phyloP scores from a whole-genome alignment of 2,113 vertebrate species.

The Tragelaphus imberbis region DNA sequence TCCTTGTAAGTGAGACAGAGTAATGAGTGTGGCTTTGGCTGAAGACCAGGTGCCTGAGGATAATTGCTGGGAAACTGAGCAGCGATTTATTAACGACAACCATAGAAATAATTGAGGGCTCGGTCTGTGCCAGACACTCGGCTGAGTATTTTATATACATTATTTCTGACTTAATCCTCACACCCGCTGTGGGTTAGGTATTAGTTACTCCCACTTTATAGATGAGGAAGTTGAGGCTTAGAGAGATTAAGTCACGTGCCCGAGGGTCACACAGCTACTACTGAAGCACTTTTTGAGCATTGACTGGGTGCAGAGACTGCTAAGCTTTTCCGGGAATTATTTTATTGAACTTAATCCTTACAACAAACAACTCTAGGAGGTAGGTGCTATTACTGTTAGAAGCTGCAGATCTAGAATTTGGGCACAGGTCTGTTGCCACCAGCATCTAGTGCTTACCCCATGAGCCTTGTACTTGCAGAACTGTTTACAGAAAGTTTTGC shows the following conservation, averaged over 20 bases:
- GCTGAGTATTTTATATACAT: background rate
- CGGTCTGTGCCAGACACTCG: background rate
- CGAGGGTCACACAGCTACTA: background rate
- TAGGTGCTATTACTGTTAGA: background rate
- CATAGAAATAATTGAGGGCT: slow-evolving; percentile 1
- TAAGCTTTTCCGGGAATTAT: background rate
- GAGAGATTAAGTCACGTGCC: slow-evolving; percentile 14
- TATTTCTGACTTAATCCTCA: background rate
- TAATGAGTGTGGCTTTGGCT: background rate
- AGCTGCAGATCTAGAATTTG: background rate
- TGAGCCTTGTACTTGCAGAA: background rate
- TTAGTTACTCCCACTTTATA: background rate
- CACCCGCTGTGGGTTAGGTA: background rate
- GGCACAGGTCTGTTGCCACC: background rate
- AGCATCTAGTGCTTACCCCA: background rate
- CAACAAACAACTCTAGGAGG: background rate
- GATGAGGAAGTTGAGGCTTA: slow-evolving; percentile 39
- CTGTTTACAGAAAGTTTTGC: background rate
- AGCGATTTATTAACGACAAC: background rate
- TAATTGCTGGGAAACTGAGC: slow-evolving; percentile 9
- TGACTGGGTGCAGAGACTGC: background rate
- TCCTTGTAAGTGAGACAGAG: background rate
- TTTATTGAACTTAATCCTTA: background rate
- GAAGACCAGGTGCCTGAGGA: background rate
- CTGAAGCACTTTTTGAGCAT: background rate